phyloP scores from a whole-genome alignment of 1,140 invertebrate species.

The Chrysoperla carnea region DNA sequence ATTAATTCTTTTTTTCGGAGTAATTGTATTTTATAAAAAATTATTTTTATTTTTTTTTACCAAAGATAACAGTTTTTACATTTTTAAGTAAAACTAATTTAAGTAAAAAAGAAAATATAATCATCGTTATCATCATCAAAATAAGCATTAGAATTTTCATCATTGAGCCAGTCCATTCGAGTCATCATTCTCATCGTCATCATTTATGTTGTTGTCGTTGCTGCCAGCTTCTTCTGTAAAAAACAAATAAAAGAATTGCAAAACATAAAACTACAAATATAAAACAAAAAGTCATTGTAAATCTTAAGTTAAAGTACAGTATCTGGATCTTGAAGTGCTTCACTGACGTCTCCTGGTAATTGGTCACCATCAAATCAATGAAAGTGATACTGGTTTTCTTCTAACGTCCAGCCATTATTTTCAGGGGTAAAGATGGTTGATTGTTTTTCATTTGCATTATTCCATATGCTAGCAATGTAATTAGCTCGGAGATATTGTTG shows the following conservation, averaged over 20 bases:
- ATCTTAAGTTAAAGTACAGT: conserved; percentile 5
- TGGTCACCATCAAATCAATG: conserved; percentile 10
- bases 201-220: conserved; percentile 3
- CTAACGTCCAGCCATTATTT: conserved; percentile 8
- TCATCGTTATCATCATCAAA: conserved; percentile 7
- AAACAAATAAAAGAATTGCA: conserved; percentile 5
- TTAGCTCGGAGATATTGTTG: conserved; percentile 16
- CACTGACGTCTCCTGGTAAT: conserved; percentile 6
- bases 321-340: conserved; percentile 8
- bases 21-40: no score
- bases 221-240: conserved; percentile 4
- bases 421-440: conserved; percentile 6
- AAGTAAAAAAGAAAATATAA: neutral
- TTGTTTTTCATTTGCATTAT: conserved; percentile 8
- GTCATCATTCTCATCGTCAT: conserved; percentile 7
- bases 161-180: conserved; percentile 4
- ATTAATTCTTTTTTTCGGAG: no score
- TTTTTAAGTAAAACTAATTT: no score
- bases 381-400: conserved; percentile 9
- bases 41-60: no score
- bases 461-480: conserved; percentile 15
- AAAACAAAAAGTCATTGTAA: conserved; percentile 3
- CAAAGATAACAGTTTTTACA: no score
- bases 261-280: neutral
- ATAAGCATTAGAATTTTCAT: conserved; percentile 6